Percentiles rank a stretch among this genome's conserved stretches.
Evolutionary conservation across 2,797 vertebrate genomes (phyloP).

Genomic region (Meriones psammophilus): DNA sequence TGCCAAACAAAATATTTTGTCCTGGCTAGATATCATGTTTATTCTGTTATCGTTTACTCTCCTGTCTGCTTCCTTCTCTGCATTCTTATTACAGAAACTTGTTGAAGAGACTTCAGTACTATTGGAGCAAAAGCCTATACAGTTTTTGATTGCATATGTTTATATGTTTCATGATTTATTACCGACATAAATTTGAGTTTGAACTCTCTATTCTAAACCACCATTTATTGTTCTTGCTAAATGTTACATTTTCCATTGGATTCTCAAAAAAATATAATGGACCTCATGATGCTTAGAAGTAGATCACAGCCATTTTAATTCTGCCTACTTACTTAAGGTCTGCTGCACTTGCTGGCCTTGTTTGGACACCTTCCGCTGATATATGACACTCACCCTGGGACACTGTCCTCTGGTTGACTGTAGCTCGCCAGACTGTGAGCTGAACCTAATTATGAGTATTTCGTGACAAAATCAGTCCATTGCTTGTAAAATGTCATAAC

Average conservation of each 20-base stretch:
- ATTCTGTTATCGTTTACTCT: not conserved
- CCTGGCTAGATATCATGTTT: not conserved
- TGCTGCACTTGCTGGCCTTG: fast-evolving
- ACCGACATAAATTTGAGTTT: not conserved
- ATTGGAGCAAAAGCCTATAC: not conserved
- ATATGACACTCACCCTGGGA: no score
- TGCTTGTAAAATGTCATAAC: not conserved
- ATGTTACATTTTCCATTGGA: not conserved
- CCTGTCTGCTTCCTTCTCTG: not conserved
- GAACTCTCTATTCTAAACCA: not conserved
- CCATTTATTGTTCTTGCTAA: not conserved
- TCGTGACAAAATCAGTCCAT: not conserved
- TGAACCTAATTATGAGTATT: not conserved
- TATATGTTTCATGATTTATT: not conserved
- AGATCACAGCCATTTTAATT: not conserved
- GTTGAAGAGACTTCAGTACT: not conserved
- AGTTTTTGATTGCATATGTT: not conserved
- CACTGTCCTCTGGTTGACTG: not conserved
- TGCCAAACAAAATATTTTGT: not conserved
- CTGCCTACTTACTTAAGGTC: not conserved
- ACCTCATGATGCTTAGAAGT: not conserved
- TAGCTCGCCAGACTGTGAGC: fast-evolving
- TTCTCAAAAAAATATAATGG: not conserved
- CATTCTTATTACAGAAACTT: not conserved
- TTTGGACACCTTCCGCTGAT: no score